Base-by-base conservation (phyloP, 2,797 vertebrate genomes). In the Peromyscus eremicus region DNA sequence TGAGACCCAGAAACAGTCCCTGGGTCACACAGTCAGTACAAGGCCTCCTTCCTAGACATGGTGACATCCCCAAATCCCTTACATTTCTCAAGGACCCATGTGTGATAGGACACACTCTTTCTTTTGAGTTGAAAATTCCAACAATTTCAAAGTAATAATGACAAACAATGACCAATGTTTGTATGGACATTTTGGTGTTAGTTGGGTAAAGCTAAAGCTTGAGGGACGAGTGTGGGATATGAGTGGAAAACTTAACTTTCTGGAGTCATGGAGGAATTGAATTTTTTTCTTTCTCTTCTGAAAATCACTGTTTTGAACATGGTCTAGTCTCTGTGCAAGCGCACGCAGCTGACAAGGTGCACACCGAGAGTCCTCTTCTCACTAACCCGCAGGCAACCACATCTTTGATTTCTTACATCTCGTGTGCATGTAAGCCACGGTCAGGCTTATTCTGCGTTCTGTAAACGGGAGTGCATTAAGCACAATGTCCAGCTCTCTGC, bases 201-300 rank as follows among this genome's bases (percentile, higher is more conserved):
- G 17, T 32, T 64, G 43, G 21, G 7, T 4, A 14, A 21, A 34
- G 55, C 49, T 4, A 79, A 49, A 13, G 1, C 25, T 21, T 1
- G 60, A 14, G 25, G 12, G 21, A 19, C 0, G 11, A 4, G 23
- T 32, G 12, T 7, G 14, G 1, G 14, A 40, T 4, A 7, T 4
- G 23, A 73, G 37, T 25, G 17, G 83, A 32, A 37, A 34, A 27
- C 43, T 12, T 46, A 32, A 29, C 13, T 68, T 79, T 68, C n/a
- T 37, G 37, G 27, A 40, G 37, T 75, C 2, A 17, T 1, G 16
- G 27, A 14, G 52, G 1, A 16, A 3, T n/a, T 52, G 60, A 25
- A 12, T 46, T 19, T 49, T 43, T 62, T 34, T 17, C 11, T 27
- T 79, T 34, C 25, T 52, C 3, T 9, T 75, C 77, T n/a, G 32